Evolutionary conservation across 2,113 vertebrate species (phyloP).

Genomic region (Tyto alba): DNA sequence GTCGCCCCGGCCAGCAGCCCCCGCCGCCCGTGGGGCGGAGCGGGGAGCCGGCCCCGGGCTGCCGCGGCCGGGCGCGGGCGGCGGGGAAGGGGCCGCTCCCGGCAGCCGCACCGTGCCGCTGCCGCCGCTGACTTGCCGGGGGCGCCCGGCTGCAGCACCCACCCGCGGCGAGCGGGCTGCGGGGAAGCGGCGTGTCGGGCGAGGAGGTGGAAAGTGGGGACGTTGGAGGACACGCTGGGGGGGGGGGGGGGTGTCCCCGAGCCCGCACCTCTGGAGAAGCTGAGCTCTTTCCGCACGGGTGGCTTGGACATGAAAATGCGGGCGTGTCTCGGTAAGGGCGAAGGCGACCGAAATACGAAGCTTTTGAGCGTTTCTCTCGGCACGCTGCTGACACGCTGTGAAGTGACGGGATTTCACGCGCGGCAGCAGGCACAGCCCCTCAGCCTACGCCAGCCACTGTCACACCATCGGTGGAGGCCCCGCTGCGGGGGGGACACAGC

Average conservation of each 20-base stretch:
- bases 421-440: background rate
- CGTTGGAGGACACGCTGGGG: background rate
- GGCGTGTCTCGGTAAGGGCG: background rate
- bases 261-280: background rate
- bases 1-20: background rate
- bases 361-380: background rate
- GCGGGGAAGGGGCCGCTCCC: background rate
- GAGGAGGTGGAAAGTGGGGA: background rate
- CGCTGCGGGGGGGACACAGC: too few relatives aligned
- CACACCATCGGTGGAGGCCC: background rate
- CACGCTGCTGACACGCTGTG: background rate
- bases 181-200: background rate
- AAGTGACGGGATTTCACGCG: background rate
- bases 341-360: background rate
- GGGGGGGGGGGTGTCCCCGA: too few relatives aligned
- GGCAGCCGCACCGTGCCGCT: background rate
- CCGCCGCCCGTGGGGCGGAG: too few relatives aligned
- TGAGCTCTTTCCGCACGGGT: background rate
- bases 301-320: background rate
- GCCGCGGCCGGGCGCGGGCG: too few relatives aligned
- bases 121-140: background rate
- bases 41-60: rapidly evolving
- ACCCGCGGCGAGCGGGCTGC: background rate
- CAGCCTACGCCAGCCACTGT: background rate
- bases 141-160: background rate